Base-by-base conservation (phyloP, 2,888 invertebrate species). In the Epirrita christyi region DNA sequence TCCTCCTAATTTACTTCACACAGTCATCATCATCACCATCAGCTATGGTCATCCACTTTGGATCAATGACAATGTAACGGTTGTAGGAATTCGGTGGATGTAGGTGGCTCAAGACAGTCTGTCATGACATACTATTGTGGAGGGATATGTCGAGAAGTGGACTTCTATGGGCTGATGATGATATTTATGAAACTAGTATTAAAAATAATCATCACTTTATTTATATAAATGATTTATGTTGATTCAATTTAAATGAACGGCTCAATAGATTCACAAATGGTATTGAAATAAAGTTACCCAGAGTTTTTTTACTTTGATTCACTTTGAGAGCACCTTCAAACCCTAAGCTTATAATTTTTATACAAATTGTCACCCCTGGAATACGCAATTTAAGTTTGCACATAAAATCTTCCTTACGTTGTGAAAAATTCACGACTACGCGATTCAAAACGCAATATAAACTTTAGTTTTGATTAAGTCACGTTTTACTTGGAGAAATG, bases 301-400 rank as follows among this genome's bases (percentile, higher is more conserved):
- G 52, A 38, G 34, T 55, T 38, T 13, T 9, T 29, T 29, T 51
- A 55, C 34, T 52, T 45, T 47, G 45, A 48, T 49, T 36, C 36
- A 34, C 36, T 38, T 45, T 32, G 15, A 37, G 21, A 50, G 15
- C 21, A 60, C 63, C 55, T 59, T 46, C 44, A 42, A 53, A 59
- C 61, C 48, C 37, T 36, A 38, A 37, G 37, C 34, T 58, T 66
- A 68, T 70, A 68, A 71, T 72, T 71, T 71, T 74, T 70, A 70
- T 73, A 75, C 75, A 77, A 79, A 80, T 78, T 76, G 75, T 76
- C 80, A 79, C 76, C 80, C 73, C 71, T 59, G 72, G 81, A 79
- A 77, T 81, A 81, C 78, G 80, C 82, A 85, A 85, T 86, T 85
- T 85, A 86, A 87, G 85, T 87, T 87, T 82, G 80, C 73, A 80